A percentile compares a stretch with the other conserved stretches of the same genome.
These are phyloP conservation scores for Hyaena hyaena DNA, from an alignment of 2,113 vertebrate species.

Conservation along the genomic window DNA sequence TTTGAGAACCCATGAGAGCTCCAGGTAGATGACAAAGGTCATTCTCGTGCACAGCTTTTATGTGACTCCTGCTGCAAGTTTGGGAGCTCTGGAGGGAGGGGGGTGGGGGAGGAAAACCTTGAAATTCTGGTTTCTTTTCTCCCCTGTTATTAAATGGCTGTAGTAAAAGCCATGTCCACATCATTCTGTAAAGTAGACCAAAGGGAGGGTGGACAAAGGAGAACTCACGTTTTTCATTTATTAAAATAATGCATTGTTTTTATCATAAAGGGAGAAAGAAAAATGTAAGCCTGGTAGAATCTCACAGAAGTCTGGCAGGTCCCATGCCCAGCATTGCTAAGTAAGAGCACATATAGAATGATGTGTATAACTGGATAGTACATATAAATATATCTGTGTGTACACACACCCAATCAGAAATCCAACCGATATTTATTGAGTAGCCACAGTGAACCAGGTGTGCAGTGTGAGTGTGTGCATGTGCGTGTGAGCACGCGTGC, in stretches of 20 bases:
- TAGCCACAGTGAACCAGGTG: not conserved
- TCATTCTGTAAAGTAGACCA: not conserved
- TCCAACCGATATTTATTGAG: not conserved
- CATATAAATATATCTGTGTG: not conserved
- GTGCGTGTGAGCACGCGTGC: fast-evolving
- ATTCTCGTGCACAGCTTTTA: not conserved
- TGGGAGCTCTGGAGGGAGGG: fast-evolving
- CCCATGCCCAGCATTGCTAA: not conserved
- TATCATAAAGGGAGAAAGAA: conserved; percentile 28
- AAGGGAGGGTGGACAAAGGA: not conserved
- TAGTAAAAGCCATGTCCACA: not conserved
- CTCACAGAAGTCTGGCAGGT: not conserved
- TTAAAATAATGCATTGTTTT: conserved; percentile 29
- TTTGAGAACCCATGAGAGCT: not conserved
- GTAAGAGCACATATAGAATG: not conserved
- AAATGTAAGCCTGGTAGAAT: not conserved
- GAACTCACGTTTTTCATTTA: not conserved
- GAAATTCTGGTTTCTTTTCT: not conserved
- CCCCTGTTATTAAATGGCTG: not conserved
- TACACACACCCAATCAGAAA: not conserved
- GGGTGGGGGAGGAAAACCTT: fast-evolving
- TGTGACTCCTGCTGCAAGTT: not conserved
- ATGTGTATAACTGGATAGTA: not conserved
- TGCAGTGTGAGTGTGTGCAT: not conserved
- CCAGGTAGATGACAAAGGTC: fast-evolving